Base-by-base conservation (phyloP, 2,113 vertebrate species). In the Hystrix brachyura region DNA sequence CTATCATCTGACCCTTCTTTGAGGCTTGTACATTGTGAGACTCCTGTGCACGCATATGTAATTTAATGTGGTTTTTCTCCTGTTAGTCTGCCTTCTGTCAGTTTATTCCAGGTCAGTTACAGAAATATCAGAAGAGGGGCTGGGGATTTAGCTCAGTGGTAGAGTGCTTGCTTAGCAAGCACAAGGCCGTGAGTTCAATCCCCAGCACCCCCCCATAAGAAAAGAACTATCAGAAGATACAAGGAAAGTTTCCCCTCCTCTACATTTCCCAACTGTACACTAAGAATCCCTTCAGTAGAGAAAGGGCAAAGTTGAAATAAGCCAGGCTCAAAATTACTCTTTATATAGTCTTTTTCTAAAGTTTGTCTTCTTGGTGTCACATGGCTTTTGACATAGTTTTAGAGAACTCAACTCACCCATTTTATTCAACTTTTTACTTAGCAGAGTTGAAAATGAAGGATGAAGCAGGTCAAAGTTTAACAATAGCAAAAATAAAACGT, bases 401-500 rank as follows among this genome's bases (percentile, higher is more conserved):
- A 25, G 27, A 90, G 38, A 18, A 88, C 91, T 92, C 59, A 81
- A 18, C 5, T 53, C 85, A 71, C 59, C 84, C 13, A 91, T 65
- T 62, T 80, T 32, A 53, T 64, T 17, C 32, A 69, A n/a, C 79
- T 55, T 84, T 74, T 86, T 86, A 38, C 27, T 80, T 55, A 96
- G 72, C 19, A 87, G 46, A 88, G 27, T 13, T 64, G 18, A 91
- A 65, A 93, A 90, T 53, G 59, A 91, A 85, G 23, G 46, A 85
- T 81, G 32, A 21, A 74, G 10, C 67, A 57, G 57, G 38, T 76
- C 34, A 82, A 85, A 69, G 5, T 97, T 95, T 90, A 83, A 94
- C 6, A 59, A 12, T 1, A 64, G 19, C 51, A 94, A 84, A 86
- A 94, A 76, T 10, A 87, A 90, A 38, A 81, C 38, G 57, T 95